A percentile compares a stretch with the other conserved stretches of the same genome.
Evolutionary conservation across 2,888 invertebrate genomes (phyloP).

Genomic region (Agrochola litura): DNA sequence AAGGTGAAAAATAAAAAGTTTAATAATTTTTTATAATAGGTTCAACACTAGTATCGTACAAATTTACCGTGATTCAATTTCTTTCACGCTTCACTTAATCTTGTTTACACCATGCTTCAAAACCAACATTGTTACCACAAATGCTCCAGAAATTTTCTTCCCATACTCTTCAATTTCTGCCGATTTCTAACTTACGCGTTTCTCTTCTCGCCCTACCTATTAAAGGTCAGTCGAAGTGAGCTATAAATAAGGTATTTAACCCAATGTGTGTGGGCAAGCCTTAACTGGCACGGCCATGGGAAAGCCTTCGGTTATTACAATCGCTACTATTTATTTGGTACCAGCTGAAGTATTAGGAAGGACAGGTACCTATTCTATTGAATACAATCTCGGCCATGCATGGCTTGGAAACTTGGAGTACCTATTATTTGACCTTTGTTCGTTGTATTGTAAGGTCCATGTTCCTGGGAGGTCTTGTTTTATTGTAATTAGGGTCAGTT

Average conservation of each 20-base stretch:
- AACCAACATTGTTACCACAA: constrained; percentile 15
- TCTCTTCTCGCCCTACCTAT: constrained; percentile 55
- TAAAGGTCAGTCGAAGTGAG: constrained; percentile 85
- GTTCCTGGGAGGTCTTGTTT: constrained; percentile 66
- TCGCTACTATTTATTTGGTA: constrained; percentile 78
- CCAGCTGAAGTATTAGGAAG: constrained; percentile 66
- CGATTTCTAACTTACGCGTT: constrained; percentile 62
- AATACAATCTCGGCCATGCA: constrained; percentile 61
- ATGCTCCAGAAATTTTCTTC: constrained; percentile 33
- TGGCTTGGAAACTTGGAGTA: constrained; percentile 46
- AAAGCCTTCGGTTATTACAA: constrained; percentile 80
- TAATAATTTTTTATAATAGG: not conserved
- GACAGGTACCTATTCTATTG: constrained; percentile 61
- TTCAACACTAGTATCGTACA: not conserved
- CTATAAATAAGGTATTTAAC: constrained; percentile 88
- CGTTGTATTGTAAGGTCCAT: constrained; percentile 49
- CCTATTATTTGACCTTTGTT: constrained; percentile 61
- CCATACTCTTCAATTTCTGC: constrained; percentile 46
- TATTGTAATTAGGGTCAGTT: constrained; percentile 65
- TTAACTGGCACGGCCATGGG: constrained; percentile 83
- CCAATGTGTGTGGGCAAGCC: constrained; percentile 87
- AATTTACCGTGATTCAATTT: not conserved
- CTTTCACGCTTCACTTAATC: not conserved
- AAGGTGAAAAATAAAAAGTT: not conserved
- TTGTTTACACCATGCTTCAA: not conserved